Evolutionary conservation across 2,113 vertebrate genomes (phyloP).

Genomic region (Peromyscus maniculatus): DNA sequence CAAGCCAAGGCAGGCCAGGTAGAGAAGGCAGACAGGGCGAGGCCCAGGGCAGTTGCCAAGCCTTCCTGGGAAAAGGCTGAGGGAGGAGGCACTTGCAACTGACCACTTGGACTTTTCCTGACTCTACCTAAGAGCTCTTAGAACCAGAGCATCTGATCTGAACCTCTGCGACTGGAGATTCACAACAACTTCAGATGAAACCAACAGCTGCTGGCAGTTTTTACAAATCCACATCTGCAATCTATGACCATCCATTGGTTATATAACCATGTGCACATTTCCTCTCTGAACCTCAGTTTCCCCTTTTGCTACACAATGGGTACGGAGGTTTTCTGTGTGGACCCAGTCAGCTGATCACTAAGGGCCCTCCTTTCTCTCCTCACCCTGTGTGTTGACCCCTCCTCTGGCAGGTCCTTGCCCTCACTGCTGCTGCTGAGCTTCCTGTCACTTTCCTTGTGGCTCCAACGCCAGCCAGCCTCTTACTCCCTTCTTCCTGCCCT

Average conservation of each 20-base stretch:
- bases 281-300: background rate
- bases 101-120: background rate
- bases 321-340: background rate
- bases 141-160: background rate
- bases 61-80: background rate
- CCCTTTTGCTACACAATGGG: background rate
- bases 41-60: background rate
- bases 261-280: background rate
- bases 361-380: too few relatives aligned
- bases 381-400: background rate
- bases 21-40: background rate
- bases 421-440: background rate
- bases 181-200: background rate
- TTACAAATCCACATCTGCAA: background rate
- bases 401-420: background rate
- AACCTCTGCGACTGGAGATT: background rate
- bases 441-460: background rate
- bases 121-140: background rate
- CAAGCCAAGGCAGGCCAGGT: background rate
- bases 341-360: background rate
- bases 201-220: background rate
- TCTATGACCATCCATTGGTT: background rate
- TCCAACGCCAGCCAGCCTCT: background rate
- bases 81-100: background rate
- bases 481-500: background rate